Evolutionary conservation across 2,888 invertebrate species (phyloP), one percentile per base, ranked within the genome.

Genomic region (Mythimna lalbum): DNA sequence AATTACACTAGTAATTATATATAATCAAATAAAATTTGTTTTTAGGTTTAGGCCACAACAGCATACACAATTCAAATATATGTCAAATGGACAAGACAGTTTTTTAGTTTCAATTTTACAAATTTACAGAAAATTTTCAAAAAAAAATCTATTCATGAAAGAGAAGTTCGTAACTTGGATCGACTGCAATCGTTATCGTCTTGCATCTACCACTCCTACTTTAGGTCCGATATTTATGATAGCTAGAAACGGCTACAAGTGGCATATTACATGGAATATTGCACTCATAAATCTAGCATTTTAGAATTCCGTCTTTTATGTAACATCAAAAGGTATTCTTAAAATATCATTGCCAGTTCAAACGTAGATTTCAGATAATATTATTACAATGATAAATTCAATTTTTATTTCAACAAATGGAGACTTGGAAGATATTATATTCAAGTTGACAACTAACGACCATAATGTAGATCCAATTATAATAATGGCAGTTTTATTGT

Each of bases 381-480:
- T 52, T 52, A 36, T 50, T 50, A 63, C 10, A 50, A 73, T 49
- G 47, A 74, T 39, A 55, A 61, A 73, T 77, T 57, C 36, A 53
- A 33, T 53, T 65, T 69, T 71, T 75, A 43, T 60, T 50, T 53
- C 47, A 19, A 43, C 14, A 50, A 59, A 60, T 67, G 27, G 39
- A 50, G 33, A 23, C 12, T 52, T 36, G 1, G 43, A 14, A 10
- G 55, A 36, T 52, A 47, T 39, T 31, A 23, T 43, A 56, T 67
- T 49, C 39, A 61, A 66, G 49, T 62, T 64, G 50, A 63, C n/a
- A 47, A 49, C 21, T 57, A 57, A 75, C 33, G 62, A 64, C 61
- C 39, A 31, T 62, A 63, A 72, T 81, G 67, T 57, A 36, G 60
- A 73, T 74, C 69, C 74, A 82, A 80, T 77, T 74, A 71, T 73